Evolutionary conservation across 2,113 vertebrate genomes (phyloP).

Genomic region (Lamprologus callipterus): DNA sequence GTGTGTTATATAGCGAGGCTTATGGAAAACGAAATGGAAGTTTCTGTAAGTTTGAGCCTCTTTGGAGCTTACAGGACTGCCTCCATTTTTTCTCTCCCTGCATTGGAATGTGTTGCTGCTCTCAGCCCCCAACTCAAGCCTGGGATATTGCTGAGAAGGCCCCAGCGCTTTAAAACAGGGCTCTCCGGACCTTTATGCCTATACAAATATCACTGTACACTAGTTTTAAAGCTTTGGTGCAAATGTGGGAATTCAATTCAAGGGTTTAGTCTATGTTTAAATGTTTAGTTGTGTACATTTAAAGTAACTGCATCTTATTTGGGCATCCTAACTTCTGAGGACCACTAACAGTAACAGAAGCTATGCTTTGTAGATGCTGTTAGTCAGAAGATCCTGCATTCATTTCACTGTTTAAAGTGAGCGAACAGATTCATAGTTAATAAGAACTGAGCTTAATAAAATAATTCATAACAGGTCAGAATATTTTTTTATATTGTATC

Average conservation of each 20-base stretch:
- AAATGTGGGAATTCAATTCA: not conserved
- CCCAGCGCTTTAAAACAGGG: conserved; percentile 18
- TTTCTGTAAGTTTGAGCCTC: not conserved
- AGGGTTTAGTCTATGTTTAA: not conserved
- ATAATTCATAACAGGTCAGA: no score
- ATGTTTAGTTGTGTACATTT: not conserved
- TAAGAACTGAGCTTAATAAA: not conserved
- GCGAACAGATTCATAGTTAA: not conserved
- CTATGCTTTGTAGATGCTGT: not conserved
- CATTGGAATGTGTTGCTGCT: conserved; percentile 46
- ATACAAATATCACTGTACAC: not conserved
- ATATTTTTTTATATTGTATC: not conserved
- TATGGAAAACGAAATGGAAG: not conserved
- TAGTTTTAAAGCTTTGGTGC: not conserved
- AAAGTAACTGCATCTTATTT: not conserved
- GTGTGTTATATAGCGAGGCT: not conserved
- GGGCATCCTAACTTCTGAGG: not conserved
- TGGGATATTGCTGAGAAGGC: conserved; percentile 31
- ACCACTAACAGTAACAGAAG: not conserved
- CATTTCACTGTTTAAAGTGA: not conserved
- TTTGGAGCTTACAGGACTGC: not conserved
- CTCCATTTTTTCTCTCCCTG: not conserved
- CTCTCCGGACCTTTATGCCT: not conserved
- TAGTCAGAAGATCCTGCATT: not conserved
- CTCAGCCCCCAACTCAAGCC: conserved; percentile 12